Percentiles rank a stretch among this genome's conserved stretches.
Conservation (phyloP, 2,888 invertebrate species). For the Chrysolina oricalcia region DNA sequence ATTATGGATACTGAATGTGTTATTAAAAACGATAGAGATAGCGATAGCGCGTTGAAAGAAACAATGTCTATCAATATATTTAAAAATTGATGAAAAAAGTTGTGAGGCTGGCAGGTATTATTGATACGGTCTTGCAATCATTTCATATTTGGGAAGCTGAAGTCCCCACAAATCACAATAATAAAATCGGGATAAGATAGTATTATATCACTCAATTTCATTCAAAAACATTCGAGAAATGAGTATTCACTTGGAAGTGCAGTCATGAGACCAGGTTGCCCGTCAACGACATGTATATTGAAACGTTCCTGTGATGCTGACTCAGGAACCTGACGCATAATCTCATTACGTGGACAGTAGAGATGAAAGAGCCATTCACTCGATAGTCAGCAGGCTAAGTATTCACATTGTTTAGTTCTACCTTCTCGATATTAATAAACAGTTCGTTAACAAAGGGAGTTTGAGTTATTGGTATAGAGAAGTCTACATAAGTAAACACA, state of each 20-base stretch:
- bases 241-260: constrained; percentile 25
- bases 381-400: no score
- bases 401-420: no score
- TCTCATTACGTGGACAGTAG: no score
- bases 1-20: constrained; percentile 13
- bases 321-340: no score
- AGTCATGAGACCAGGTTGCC: no score
- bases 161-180: constrained; percentile 26
- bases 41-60: background rate
- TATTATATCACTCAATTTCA: background rate
- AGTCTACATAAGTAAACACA: no score
- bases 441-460: no score
- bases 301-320: no score
- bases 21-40: constrained; percentile 6
- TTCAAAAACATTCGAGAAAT: background rate
- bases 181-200: constrained; percentile 15
- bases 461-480: no score
- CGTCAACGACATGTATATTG: no score
- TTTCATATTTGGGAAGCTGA: constrained; percentile 19
- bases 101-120: constrained; percentile 3
- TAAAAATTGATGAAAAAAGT: constrained; percentile 19
- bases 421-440: no score
- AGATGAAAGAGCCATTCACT: no score
- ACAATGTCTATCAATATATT: constrained; percentile 17
- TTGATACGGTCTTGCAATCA: constrained; percentile 22